phyloP scores from a whole-genome alignment of 2,888 invertebrate genomes.

The Clusia tigrina region DNA sequence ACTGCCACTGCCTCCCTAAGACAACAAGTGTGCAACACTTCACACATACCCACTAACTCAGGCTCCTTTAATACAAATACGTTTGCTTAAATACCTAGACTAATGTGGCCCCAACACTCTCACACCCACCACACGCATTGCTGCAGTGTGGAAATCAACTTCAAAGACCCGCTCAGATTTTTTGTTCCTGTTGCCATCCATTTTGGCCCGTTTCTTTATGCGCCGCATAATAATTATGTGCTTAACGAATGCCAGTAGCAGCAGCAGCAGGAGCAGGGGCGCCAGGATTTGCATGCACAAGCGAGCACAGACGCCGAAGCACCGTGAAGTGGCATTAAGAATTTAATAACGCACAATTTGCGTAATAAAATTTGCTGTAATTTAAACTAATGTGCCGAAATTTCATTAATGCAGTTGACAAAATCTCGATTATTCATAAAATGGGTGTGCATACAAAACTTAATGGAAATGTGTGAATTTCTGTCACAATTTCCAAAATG shows the following conservation, averaged over 20 bases:
- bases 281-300: neutral
- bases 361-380: neutral
- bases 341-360: neutral
- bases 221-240: conserved; percentile 6
- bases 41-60: no score
- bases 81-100: no score
- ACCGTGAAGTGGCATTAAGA: neutral
- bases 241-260: conserved; percentile 1
- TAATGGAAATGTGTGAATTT: neutral
- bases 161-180: no score
- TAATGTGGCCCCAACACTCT: no score
- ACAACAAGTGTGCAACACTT: no score
- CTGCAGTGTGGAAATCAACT: no score
- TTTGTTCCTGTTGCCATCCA: no score
- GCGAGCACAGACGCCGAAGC: neutral
- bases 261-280: neutral
- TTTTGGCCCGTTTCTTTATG: neutral
- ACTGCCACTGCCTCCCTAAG: no score
- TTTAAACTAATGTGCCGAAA: conserved; percentile 4
- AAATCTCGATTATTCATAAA: neutral
- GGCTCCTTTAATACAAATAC: no score
- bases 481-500: neutral
- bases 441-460: no score
- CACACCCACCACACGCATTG: no score
- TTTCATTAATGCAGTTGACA: neutral